Base-by-base conservation (phyloP, 2,888 invertebrate species). In the Malacosoma neustria region DNA sequence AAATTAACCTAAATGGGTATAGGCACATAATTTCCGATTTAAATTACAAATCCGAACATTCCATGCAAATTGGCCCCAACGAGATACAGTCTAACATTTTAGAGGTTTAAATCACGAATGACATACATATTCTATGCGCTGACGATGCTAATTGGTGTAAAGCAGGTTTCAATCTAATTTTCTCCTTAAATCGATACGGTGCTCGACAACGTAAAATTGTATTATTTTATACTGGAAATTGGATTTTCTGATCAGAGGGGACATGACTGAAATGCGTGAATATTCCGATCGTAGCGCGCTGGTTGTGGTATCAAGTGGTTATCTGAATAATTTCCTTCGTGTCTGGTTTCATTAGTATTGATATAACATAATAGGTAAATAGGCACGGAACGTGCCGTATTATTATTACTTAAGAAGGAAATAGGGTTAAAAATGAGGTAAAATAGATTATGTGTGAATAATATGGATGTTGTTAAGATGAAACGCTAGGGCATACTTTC, bases 171-270 rank as follows among this genome's bases (percentile, higher is more conserved):
- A 66, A 72, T 69, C 64, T 54, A 65, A 68, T 72, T 72, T 66
- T 59, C 54, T 48, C 56, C 48, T 62, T 61, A 63, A 68, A 71
- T 66, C 66, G 71, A 73, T 71, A 72, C 62, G 47, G 39, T 49
- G 55, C 55, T 61, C 61, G 61, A 50, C 57, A 57, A 62, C 55
- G 62, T 61, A 62, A 67, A 72, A 71, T 70, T 67, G 61, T 65
- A 71, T 72, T 72, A 73, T 72, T 74, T 73, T 71, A 63, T 41
- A 57, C 62, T 57, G 56, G 54, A 69, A 72, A 73, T 73, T 66
- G 65, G 51, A 68, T 73, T 67, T 49, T 48, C 59, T 58, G 69
- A 70, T 72, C 70, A 65, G 56, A 40, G 43, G 37, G 51, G 44
- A 70, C 71, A 72, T 72, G 72, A 69, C 55, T 51, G 42, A 44